Evolutionary conservation across 2,113 vertebrate species (phyloP).

Genomic region (Nesoenas mayeri): DNA sequence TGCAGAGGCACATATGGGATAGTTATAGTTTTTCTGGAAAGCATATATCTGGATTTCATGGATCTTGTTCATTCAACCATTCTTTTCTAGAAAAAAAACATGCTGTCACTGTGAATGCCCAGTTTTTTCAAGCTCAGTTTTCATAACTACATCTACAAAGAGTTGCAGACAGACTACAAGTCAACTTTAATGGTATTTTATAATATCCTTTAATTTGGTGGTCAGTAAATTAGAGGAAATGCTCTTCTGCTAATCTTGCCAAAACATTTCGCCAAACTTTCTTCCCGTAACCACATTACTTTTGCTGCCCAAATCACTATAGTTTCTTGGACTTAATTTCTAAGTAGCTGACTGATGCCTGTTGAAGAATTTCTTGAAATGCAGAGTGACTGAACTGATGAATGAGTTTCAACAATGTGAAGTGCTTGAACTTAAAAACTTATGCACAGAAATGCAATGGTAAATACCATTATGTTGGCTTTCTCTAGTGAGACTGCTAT

Average conservation of each 20-base stretch:
- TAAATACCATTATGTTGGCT: not conserved
- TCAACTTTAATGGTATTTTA: not conserved
- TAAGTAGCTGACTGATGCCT: not conserved
- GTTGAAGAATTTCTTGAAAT: not conserved
- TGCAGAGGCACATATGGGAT: not conserved
- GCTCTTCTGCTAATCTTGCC: not conserved
- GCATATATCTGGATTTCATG: not conserved
- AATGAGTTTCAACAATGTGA: not conserved
- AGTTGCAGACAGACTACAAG: not conserved
- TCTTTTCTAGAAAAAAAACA: conserved; percentile 20
- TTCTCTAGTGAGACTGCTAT: not conserved
- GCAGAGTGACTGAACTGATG: not conserved
- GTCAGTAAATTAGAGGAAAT: conserved; percentile 36
- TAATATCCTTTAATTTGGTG: not conserved
- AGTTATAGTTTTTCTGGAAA: not conserved
- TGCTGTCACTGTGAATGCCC: not conserved
- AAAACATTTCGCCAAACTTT: conserved; percentile 4
- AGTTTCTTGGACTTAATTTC: not conserved
- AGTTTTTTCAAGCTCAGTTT: not conserved
- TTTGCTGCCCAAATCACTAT: not conserved
- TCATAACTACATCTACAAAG: not conserved
- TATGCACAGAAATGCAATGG: not conserved
- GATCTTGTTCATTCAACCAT: not conserved
- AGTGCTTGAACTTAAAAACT: not conserved
- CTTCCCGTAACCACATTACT: not conserved